phyloP scores from a whole-genome alignment of 2,888 invertebrate species.

The Aporophyla nigra region DNA sequence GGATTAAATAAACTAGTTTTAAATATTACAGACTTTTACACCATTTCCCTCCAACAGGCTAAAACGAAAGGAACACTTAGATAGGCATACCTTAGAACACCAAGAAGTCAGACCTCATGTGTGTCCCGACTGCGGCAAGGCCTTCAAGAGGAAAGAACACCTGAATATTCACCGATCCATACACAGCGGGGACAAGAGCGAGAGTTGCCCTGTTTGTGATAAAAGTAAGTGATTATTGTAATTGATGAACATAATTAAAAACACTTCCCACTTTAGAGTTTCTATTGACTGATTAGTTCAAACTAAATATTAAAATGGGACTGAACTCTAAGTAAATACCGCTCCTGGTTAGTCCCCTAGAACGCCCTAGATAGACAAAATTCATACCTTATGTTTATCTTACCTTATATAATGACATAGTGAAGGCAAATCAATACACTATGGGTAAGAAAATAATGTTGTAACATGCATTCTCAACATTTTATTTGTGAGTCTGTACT shows the following conservation, averaged over 20 bases:
- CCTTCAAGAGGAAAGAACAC: conserved; percentile 95
- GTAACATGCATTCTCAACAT: not conserved
- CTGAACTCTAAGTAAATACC: too few relatives aligned
- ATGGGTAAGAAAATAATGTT: not conserved
- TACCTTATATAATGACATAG: not conserved
- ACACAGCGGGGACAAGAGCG: conserved; percentile 95
- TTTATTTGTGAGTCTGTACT: not conserved
- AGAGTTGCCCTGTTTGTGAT: conserved; percentile 93
- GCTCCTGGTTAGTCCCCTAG: too few relatives aligned
- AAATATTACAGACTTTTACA: not conserved
- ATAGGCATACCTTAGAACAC: conserved; percentile 94
- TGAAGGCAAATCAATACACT: not conserved
- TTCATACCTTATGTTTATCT: too few relatives aligned
- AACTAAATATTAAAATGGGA: too few relatives aligned
- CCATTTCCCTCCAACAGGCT: conserved; percentile 79
- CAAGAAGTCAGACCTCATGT: conserved; percentile 94
- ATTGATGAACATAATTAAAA: not conserved
- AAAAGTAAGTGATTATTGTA: conserved; percentile 86
- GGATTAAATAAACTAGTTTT: too few relatives aligned
- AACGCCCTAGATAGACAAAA: too few relatives aligned
- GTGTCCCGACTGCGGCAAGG: conserved; percentile 94
- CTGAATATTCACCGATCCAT: conserved; percentile 95
- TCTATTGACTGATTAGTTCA: not conserved
- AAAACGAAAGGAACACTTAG: conserved; percentile 94
- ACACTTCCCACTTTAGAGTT: not conserved